Evolutionary conservation across 2,888 invertebrate genomes (phyloP).

Genomic region (Sinotaia quadrata): DNA sequence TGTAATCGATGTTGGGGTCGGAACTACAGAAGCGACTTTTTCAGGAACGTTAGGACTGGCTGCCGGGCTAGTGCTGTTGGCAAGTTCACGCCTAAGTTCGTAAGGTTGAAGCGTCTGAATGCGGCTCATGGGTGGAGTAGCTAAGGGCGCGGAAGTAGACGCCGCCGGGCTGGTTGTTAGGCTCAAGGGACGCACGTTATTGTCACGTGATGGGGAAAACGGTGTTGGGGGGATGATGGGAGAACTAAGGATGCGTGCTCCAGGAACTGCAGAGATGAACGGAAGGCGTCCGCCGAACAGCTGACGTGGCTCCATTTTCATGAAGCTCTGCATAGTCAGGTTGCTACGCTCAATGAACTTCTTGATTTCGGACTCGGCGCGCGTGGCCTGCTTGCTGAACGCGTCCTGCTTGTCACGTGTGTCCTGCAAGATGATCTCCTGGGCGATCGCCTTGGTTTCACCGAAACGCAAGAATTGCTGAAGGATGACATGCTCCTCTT

Average conservation of each 20-base stretch:
- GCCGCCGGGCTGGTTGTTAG: conserved; percentile 23
- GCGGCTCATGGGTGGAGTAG: conserved; percentile 76
- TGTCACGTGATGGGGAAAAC: conserved; percentile 32
- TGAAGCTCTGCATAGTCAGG: conserved; percentile 64
- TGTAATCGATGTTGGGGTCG: conserved; percentile 17
- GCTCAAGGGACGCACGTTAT: conserved; percentile 26
- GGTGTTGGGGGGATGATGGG: conserved; percentile 40
- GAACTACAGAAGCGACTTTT: conserved; percentile 28
- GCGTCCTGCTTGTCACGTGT: conserved; percentile 64
- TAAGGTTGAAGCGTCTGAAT: conserved; percentile 96
- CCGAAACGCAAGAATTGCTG: conserved; percentile 93
- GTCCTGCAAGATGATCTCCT: conserved; percentile 76
- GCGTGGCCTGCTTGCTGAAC: conserved; percentile 59
- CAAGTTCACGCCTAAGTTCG: conserved; percentile 78
- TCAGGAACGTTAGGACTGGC: neutral
- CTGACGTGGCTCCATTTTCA: conserved; percentile 63
- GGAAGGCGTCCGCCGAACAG: conserved; percentile 56
- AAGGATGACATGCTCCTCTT: conserved; percentile 91
- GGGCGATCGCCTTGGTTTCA: conserved; percentile 88
- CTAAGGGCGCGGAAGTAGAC: conserved; percentile 25
- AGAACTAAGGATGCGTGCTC: conserved; percentile 54
- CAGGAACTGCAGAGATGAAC: conserved; percentile 46
- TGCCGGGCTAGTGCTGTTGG: conserved; percentile 44
- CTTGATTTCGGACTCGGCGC: conserved; percentile 75
- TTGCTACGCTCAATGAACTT: conserved; percentile 76